Base-by-base conservation (phyloP, 2,797 vertebrate species). In the Macroramphosus scolopax region DNA sequence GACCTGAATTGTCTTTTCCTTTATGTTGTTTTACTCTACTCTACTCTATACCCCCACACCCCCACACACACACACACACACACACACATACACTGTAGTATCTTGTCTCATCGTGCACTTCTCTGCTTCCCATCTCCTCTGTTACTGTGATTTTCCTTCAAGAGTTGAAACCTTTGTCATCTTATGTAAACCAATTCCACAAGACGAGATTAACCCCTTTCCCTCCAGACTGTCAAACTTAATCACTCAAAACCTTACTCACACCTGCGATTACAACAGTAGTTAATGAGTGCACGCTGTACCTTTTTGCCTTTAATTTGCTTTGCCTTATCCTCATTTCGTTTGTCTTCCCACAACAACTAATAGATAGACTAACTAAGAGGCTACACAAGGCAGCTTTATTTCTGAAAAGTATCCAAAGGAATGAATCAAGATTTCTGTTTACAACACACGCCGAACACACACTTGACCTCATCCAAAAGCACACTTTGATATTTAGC, bases 141-240 rank as follows among this genome's bases (percentile, higher is more conserved):
- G 4, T 15, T n/a, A 26, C 41, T 68, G 44, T 64, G 15, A 47
- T 67, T 76, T 68, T 31, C 32, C 38, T 45, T 7, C 36, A 41
- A 15, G 11, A 36, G 31, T 26, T 60, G 18, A 54, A 26, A 31
- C 39, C 41, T 22, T 24, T 29, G 36, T 82, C 77, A 73, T 63
- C 51, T 68, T 71, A 77, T 2, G 6, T 18, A 61, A 51, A 44
- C 48, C 48, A 44, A 10, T 25, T 41, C 45, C 34, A 37, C 63
- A 62, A 54, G 65, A 75, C 60, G 61, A 48, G 77, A 80, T 84
- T 77, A 79, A 78, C 80, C 67, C 47, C 11, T 78, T 78, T 59
- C 65, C 60, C 70, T 71, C 61, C 49, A 71, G 32, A 56, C 39
- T 75, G 73, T 77, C 70, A 63, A 40, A 61, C 28, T 36, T 60